Base-by-base conservation (phyloP, 2,888 invertebrate genomes). In the Aromia moschata region DNA sequence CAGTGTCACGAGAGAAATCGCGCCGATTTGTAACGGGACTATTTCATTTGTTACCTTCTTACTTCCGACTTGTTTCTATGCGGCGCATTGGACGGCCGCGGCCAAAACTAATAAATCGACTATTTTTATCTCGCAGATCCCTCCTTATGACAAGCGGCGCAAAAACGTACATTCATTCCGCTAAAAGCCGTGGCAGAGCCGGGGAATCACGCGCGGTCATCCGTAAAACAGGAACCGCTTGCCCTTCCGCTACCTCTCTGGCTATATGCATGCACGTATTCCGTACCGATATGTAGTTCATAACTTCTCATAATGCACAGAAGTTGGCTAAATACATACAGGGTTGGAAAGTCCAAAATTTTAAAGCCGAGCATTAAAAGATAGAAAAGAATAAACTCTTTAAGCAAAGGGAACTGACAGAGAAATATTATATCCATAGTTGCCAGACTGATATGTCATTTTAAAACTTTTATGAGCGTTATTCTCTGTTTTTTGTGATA, bases 81-180 rank as follows among this genome's bases (percentile, higher is more conserved):
- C 11, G 12, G 18, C 36, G 18, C 16, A 36, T 47, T 47, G 36
- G 47, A 47, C 33, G 18, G 5, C 11, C 10, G 20, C 12, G 43
- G 40, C 40, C 47, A 45, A 46, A 31, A 30, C 46, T 52, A 53
- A 58, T 58, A 58, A 58, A 47, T 45, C 46, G 33, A 36, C 41
- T 14, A 46, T 53, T 58, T 47, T 45, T 53, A 58, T 58, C 61
- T 47, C 5, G 33, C n/a, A 31, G 45, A 46, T 18, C 36, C 44
- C 53, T 54, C n/a, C n/a, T 56, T 56, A 57, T 64, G 64, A 61
- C 59, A 55, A 56, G 61, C 59, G 41, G 54, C 51, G 59, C 59
- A 64, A 64, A 64, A 64, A 64, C 59, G 43, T 56, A n/a, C n/a
- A 61, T 61, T 64, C 64, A 64, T 64, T 64, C 59, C 58, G 55